Base-by-base conservation (phyloP, 64 coral and sea anemone species). In the Astreopora myriophthalma region DNA sequence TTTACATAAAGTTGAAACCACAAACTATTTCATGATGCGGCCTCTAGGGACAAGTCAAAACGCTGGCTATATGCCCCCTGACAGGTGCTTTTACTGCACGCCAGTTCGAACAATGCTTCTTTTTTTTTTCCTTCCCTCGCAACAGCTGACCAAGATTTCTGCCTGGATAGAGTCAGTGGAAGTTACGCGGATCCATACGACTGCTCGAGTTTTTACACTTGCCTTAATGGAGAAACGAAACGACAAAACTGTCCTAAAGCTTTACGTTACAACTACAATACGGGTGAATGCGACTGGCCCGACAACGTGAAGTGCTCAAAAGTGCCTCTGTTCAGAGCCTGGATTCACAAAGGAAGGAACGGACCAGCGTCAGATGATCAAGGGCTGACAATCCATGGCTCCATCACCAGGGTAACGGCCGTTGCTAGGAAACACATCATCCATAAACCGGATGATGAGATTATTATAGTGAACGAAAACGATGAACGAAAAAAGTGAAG, bases 261-360 rank as follows among this genome's bases (percentile, higher is more conserved):
- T n/a, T 83, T 83, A 23, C 31, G 34, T 23, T 83, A 83, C 52
- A 83, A 83, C 79, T 83, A 83, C 57, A 83, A 37, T 3, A 64
- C 79, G 33, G 79, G 79, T 13, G 79, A 83, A 38, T 83, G 79
- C 34, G 79, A 83, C 29, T 83, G 79, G 79, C 79, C 79, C 8
- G 60, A 33, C 17, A 83, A 83, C 8, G 79, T 83, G 5, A 83
- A 83, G 79, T 83, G 79, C 32, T 25, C 22, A 6, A 34, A 23
- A 38, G 31, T 34, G 22, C 52, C 79, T 3, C 55, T 61, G 0
- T 83, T 38, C 20, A 83, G 36, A 17, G 52, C 79, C 11, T 61
- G 57, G 55, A 64, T 64, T 11, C 79, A 26, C 34, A 83, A 65
- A 38, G 32, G 38, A 37, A 83, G 34, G 10, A 6, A 48, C 8